Evolutionary conservation across 2,113 vertebrate species (phyloP).

Genomic region (Rhineura floridana): DNA sequence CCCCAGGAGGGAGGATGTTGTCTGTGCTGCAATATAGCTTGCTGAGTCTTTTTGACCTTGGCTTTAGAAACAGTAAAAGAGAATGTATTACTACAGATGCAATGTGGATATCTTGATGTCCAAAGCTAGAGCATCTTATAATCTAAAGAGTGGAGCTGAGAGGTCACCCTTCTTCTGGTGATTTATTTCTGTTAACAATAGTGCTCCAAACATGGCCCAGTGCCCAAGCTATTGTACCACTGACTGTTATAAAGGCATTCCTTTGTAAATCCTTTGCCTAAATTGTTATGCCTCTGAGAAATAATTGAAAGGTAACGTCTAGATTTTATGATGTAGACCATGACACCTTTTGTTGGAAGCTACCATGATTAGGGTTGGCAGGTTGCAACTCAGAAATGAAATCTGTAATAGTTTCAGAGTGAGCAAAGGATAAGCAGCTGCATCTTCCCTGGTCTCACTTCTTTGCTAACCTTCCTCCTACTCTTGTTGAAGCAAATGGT

Average conservation of each 20-base stretch:
- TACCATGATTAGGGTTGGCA: neutral
- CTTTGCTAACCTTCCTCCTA: neutral
- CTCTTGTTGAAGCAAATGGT: neutral
- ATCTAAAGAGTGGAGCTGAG: neutral
- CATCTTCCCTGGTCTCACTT: neutral
- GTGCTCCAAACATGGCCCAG: neutral
- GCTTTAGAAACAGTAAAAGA: neutral
- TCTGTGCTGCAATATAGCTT: neutral
- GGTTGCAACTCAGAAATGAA: neutral
- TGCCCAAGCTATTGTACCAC: neutral
- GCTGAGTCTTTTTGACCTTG: neutral
- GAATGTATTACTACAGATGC: neutral
- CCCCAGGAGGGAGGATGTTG: neutral
- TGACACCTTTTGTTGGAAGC: neutral
- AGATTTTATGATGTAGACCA: neutral
- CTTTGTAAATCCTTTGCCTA: neutral
- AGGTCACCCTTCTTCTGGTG: neutral
- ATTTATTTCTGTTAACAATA: neutral
- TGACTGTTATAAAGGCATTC: neutral
- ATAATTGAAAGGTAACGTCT: neutral
- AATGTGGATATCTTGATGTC: neutral
- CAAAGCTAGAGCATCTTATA: neutral
- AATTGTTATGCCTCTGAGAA: neutral
- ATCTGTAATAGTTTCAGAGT: neutral
- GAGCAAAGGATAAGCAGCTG: neutral